Evolutionary conservation across 2,113 vertebrate genomes (phyloP).

Genomic region (Elephas maximus): DNA sequence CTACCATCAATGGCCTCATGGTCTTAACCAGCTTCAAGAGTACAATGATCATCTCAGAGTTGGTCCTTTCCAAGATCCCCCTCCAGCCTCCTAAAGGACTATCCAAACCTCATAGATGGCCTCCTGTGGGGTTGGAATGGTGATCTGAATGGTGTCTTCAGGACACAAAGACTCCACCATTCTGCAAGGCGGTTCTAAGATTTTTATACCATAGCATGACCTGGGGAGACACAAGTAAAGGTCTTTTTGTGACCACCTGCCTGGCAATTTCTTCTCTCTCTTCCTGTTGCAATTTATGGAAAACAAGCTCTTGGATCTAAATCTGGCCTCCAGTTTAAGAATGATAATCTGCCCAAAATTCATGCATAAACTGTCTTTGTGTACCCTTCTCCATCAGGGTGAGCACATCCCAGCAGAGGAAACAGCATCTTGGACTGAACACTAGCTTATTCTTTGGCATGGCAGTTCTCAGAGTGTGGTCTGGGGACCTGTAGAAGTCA

Average conservation of each 20-base stretch:
- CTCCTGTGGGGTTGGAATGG: neutral
- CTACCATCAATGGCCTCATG: neutral
- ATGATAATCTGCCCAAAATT: neutral
- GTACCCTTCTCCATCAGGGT: neutral
- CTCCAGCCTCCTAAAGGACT: neutral
- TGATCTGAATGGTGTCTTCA: neutral
- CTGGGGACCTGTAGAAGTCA: neutral
- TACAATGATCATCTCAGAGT: neutral
- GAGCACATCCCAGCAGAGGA: neutral
- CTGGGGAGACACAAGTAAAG: neutral
- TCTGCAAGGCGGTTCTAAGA: neutral
- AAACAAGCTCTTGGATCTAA: neutral
- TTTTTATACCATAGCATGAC: neutral
- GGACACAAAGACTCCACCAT: neutral
- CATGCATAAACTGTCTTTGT: neutral
- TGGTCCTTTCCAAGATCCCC: neutral
- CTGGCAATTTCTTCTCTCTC: neutral
- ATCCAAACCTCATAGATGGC: neutral
- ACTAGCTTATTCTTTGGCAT: neutral
- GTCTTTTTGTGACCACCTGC: neutral
- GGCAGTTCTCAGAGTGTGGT: neutral
- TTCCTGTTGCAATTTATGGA: neutral
- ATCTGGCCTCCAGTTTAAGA: neutral
- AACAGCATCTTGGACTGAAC: neutral
- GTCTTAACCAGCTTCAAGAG: neutral